Evolutionary conservation across 2,888 invertebrate genomes (phyloP).

Genomic region (Stenolophus ochropezus): DNA sequence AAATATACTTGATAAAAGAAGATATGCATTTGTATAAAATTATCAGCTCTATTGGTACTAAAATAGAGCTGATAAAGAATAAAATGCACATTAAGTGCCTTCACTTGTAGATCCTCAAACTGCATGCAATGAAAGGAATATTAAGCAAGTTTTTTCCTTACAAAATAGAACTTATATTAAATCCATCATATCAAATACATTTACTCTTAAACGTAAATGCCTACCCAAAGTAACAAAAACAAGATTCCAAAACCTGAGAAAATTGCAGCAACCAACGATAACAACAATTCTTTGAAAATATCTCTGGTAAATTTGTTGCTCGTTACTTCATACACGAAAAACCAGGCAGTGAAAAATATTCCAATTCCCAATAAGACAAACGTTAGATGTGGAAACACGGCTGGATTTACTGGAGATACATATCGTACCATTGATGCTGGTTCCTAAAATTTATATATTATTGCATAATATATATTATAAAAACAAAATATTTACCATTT

Average conservation of each 20-base stretch:
- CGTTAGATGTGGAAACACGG: conserved; percentile 95
- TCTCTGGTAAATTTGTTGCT: conserved; percentile 91
- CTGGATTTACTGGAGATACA: conserved; percentile 96
- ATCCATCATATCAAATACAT: background rate
- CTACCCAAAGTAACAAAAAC: conserved; percentile 96
- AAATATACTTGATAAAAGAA: too few relatives aligned
- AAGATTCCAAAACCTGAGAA: conserved; percentile 97
- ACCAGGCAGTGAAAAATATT: conserved; percentile 99
- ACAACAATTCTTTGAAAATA: conserved; percentile 90
- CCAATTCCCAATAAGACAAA: conserved; percentile 94
- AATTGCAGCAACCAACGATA: conserved; percentile 93
- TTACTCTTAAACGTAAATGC: conserved; percentile 86
- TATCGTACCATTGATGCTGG: conserved; percentile 90
- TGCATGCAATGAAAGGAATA: too few relatives aligned
- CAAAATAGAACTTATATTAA: conserved; percentile 6
- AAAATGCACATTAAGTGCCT: too few relatives aligned
- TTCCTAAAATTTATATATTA: conserved; percentile 72
- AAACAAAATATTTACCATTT: background rate
- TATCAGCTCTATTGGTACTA: too few relatives aligned
- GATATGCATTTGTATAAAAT: too few relatives aligned
- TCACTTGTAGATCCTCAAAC: too few relatives aligned
- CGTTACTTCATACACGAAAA: conserved; percentile 98
- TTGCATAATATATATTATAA: conserved; percentile 3
- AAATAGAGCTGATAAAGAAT: too few relatives aligned
- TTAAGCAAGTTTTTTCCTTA: too few relatives aligned